phyloP scores from a whole-genome alignment of 2,113 vertebrate genomes.

The Mixornis gularis region DNA sequence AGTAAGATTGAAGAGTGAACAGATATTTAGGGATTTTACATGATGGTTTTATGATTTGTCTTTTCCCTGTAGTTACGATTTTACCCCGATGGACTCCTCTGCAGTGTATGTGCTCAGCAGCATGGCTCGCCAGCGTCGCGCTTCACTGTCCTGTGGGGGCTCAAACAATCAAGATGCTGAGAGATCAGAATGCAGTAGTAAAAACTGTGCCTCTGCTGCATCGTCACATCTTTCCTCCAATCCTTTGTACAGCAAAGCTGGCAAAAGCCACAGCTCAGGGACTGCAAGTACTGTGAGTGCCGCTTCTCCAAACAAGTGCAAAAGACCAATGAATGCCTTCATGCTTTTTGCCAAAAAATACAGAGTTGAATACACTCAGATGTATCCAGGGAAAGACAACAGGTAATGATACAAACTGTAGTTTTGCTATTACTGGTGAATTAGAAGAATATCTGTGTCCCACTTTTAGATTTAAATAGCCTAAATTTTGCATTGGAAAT shows the following conservation, averaged over 20 bases:
- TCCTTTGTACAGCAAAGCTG: constrained; percentile 80
- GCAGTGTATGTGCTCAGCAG: constrained; percentile 98
- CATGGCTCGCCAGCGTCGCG: constrained; percentile 96
- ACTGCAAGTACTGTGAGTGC: constrained; percentile 80
- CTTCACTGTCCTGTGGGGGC: constrained; percentile 86
- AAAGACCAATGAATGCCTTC: constrained; percentile 99
- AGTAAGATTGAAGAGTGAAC: neutral
- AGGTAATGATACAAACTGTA: constrained; percentile 72
- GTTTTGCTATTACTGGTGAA: neutral
- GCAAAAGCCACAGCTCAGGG: constrained; percentile 88
- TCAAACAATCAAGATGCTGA: constrained; percentile 84
- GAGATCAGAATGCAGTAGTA: constrained; percentile 80
- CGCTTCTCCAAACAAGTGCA: constrained; percentile 94
- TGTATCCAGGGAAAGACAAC: constrained; percentile 99
- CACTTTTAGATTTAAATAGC: neutral
- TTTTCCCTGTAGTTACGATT: constrained; percentile 83
- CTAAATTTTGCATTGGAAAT: neutral
- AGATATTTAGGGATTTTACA: neutral
- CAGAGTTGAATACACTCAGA: constrained; percentile 98
- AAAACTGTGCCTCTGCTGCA: constrained; percentile 73
- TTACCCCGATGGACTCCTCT: constrained; percentile 96
- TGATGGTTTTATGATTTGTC: neutral
- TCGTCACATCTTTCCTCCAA: constrained; percentile 78
- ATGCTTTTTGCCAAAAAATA: constrained; percentile 99
- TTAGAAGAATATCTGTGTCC: neutral